Evolutionary conservation across 2,888 invertebrate species (phyloP).

Genomic region (Epistrophella euchroma): DNA sequence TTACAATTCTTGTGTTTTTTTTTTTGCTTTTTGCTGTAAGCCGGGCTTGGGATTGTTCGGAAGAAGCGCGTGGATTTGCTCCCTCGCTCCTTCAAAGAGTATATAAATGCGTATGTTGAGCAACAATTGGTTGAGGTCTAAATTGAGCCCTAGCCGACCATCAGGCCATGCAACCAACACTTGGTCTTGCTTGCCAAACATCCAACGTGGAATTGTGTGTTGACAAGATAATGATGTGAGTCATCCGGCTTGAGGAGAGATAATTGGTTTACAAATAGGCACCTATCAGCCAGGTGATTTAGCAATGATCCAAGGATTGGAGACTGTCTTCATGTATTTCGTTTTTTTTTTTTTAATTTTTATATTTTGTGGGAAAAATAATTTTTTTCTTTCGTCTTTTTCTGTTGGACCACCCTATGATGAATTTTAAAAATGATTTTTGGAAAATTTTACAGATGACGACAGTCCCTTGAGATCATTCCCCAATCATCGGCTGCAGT

Average conservation of each 20-base stretch:
- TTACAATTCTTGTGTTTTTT: slow-evolving; percentile 25
- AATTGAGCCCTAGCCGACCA: slow-evolving; percentile 47
- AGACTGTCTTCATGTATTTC: neutral
- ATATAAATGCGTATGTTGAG: slow-evolving; percentile 56
- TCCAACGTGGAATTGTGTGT: slow-evolving; percentile 69
- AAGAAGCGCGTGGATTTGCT: slow-evolving; percentile 35
- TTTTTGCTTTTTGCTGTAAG: slow-evolving; percentile 2
- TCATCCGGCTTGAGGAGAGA: slow-evolving; percentile 73
- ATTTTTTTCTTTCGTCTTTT: neutral
- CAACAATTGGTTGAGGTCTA: slow-evolving; percentile 74
- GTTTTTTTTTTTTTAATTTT: neutral
- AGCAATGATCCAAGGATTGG: slow-evolving; percentile 64
- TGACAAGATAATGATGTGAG: slow-evolving; percentile 76
- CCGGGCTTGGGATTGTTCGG: slow-evolving; percentile 29
- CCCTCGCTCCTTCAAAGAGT: neutral
- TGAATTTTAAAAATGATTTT: slow-evolving; percentile 54
- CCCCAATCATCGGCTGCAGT: slow-evolving; percentile 18
- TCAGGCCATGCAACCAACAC: neutral
- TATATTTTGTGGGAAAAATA: slow-evolving; percentile 40
- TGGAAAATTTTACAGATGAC: slow-evolving; percentile 33
- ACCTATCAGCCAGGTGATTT: slow-evolving; percentile 76
- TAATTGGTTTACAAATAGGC: slow-evolving; percentile 76
- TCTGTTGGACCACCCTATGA: slow-evolving; percentile 52
- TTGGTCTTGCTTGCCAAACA: slow-evolving; percentile 29
- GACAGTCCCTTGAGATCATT: slow-evolving; percentile 40